Evolutionary conservation across 2,888 invertebrate genomes (phyloP).

Genomic region (Pheosia gnoma): DNA sequence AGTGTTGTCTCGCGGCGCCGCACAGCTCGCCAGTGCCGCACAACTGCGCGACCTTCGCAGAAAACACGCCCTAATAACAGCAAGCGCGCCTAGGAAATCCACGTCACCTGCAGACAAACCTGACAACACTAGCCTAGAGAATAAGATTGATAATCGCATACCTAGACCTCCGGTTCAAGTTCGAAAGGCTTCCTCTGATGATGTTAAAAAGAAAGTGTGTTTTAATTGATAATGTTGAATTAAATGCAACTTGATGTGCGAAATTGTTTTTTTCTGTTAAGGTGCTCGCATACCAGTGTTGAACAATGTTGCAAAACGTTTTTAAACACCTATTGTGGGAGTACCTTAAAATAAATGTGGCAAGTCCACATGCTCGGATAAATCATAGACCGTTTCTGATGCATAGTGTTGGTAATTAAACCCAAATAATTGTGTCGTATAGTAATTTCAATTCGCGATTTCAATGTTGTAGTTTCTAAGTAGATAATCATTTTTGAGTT

Average conservation of each 20-base stretch:
- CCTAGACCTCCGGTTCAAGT: slow-evolving; percentile 34
- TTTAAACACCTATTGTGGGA: no score
- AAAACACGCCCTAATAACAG: slow-evolving; percentile 55
- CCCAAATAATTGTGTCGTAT: no score
- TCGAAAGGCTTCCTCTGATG: slow-evolving; percentile 49
- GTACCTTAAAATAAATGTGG: no score
- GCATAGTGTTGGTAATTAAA: no score
- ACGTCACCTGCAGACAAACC: slow-evolving; percentile 23
- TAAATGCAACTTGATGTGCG: neutral
- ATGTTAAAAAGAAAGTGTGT: slow-evolving; percentile 74
- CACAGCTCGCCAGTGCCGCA: slow-evolving; percentile 66
- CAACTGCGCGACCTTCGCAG: slow-evolving; percentile 68
- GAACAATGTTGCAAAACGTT: no score
- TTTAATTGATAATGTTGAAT: slow-evolving; percentile 53
- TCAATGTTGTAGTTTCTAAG: no score
- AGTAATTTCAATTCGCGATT: no score
- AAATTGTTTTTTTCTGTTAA: no score
- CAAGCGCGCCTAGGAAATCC: slow-evolving; percentile 24
- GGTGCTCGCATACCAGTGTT: no score
- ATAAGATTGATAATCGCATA: slow-evolving; percentile 42
- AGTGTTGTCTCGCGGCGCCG: slow-evolving; percentile 68
- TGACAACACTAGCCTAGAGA: slow-evolving; percentile 19
- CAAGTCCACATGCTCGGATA: no score
- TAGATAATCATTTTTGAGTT: no score
- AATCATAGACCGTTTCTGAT: no score